Evolutionary conservation across 2,888 invertebrate genomes (phyloP).

Genomic region (Choreutis nemorana): DNA sequence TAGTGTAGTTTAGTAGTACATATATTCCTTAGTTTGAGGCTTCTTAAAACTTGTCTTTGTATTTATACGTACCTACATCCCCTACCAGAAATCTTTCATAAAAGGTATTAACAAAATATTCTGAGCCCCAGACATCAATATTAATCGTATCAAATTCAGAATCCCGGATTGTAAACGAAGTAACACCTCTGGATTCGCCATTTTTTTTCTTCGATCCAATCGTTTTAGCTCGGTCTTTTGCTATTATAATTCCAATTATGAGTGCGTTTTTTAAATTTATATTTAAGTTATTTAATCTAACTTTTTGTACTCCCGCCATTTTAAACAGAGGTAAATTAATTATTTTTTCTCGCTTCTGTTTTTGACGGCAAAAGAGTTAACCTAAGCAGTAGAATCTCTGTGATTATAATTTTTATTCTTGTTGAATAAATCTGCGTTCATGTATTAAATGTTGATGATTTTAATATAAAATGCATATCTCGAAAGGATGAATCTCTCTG

Average conservation of each 20-base stretch:
- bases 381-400: too few relatives aligned
- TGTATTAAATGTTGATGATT: too few relatives aligned
- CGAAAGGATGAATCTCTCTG: too few relatives aligned
- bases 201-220: conserved; percentile 58
- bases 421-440: too few relatives aligned
- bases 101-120: conserved; percentile 68
- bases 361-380: too few relatives aligned
- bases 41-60: too few relatives aligned
- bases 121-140: conserved; percentile 78
- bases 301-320: conserved; percentile 55
- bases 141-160: conserved; percentile 76
- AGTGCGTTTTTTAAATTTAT: conserved; percentile 46
- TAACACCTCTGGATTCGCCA: conserved; percentile 70
- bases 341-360: too few relatives aligned
- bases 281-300: conserved; percentile 44
- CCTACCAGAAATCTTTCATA: conserved; percentile 73
- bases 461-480: too few relatives aligned
- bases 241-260: conserved; percentile 69
- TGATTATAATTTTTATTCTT: too few relatives aligned
- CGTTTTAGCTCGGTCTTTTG: conserved; percentile 68
- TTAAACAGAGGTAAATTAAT: too few relatives aligned
- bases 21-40: background rate
- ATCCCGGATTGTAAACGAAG: conserved; percentile 80
- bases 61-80: conserved; percentile 67
- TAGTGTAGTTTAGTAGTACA: background rate